Evolutionary conservation across 2,888 invertebrate genomes (phyloP), one percentile per base, ranked within the genome.

Genomic region (Pammene aurita): DNA sequence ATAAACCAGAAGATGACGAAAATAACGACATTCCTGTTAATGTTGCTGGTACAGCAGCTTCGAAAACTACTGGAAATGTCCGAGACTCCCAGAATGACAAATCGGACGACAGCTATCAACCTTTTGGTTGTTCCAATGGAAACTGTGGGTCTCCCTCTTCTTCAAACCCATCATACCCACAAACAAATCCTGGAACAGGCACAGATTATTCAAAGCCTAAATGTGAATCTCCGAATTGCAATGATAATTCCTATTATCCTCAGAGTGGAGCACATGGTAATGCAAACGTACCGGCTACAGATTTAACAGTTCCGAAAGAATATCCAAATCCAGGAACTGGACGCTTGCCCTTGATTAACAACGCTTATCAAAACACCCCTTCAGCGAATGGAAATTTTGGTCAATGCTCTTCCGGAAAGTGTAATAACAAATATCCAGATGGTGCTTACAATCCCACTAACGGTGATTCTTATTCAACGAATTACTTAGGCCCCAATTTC

Each of bases 281-380:
- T 44, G 72, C 75, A 46, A 78, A 76, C 67, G 78, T 78, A 75
- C 88, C 90, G n/a, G 74, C 82, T 35, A 75, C 72, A 67, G 73
- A 81, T 72, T 80, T 89, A 66, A 83, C 83, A 69, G 76, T 84
- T 18, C 89, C 90, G 14, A 87, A 86, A 76, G 66, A 80, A 64
- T 14, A 66, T 18, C 46, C 70, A n/a, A 66, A 69, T 65, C 72
- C 75, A 57, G 74, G 72, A 56, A 74, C 71, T 42, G 72, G 72
- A 14, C 74, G 76, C n/a, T 72, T 71, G 41, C 82, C 82, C 7
- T 76, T 79, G 6, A 82, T 81, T 67, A 79, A 82, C 61, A 77
- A 81, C 13, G 26, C 62, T 78, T 78, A 26, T 79, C 82, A 14
- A 76, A 75, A 60, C n/a, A 54, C 26, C 41, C 67, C 70, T 50